Evolutionary conservation across 1,140 invertebrate genomes (phyloP).

Genomic region (Proales similis): DNA sequence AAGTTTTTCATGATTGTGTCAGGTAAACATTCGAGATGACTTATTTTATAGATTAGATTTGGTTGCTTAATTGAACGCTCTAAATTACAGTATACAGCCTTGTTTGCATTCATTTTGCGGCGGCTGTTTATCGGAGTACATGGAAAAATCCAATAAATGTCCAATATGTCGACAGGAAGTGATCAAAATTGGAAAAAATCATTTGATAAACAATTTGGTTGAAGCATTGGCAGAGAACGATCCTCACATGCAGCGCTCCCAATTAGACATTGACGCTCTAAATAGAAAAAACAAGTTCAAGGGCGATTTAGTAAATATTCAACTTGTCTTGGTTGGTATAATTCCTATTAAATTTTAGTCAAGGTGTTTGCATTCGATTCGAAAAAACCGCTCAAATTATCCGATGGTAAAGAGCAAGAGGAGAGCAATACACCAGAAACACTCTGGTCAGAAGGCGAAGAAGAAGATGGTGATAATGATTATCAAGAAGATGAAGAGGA

Average conservation of each 20-base stretch:
- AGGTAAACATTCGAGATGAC: conserved; percentile 42
- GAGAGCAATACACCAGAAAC: conserved; percentile 8
- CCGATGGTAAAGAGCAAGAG: conserved; percentile 37
- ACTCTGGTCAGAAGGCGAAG: conserved; percentile 38
- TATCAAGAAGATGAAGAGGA: too few species aligned
- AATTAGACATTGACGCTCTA: conserved; percentile 46
- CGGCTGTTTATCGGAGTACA: conserved; percentile 51
- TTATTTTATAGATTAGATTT: not conserved
- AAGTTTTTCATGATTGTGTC: conserved; percentile 49
- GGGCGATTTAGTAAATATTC: conserved; percentile 41
- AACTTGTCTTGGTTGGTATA: too few species aligned
- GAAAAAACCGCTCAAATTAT: conserved; percentile 11
- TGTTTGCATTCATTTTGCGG: conserved; percentile 51
- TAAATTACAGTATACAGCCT: conserved; percentile 46
- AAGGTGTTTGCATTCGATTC: too few species aligned
- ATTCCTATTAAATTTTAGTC: too few species aligned
- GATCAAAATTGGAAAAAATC: conserved; percentile 49
- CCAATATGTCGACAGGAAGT: conserved; percentile 49
- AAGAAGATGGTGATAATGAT: conserved; percentile 39
- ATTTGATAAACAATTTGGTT: conserved; percentile 50
- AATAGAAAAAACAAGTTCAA: conserved; percentile 48
- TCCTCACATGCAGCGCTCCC: conserved; percentile 44
- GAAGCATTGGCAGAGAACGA: conserved; percentile 45
- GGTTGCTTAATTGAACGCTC: not conserved
- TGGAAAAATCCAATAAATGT: conserved; percentile 47